Percentiles rank a stretch among this genome's conserved stretches.
phyloP scores from a whole-genome alignment of 1,140 invertebrate genomes.

The Ips nitidus region DNA sequence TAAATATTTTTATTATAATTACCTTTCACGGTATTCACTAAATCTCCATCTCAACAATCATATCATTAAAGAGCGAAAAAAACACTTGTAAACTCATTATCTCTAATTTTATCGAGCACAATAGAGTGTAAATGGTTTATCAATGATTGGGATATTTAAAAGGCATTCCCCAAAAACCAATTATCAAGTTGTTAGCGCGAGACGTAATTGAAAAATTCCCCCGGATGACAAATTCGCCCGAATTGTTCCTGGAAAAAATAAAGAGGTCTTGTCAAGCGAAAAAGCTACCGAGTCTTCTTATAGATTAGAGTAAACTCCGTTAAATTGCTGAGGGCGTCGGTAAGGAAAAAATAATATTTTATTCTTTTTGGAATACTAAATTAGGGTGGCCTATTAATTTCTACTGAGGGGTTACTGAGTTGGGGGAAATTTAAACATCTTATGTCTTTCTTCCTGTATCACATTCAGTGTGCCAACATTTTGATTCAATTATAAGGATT shows the following conservation, averaged over 20 bases:
- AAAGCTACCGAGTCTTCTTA: slow-evolving; percentile 38
- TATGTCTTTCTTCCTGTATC: not conserved
- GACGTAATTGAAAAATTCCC: slow-evolving; percentile 38
- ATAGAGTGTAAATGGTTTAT: slow-evolving; percentile 23
- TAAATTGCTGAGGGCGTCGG: slow-evolving; percentile 31
- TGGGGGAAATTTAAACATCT: slow-evolving; percentile 6
- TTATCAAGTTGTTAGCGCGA: slow-evolving; percentile 32
- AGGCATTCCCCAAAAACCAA: slow-evolving; percentile 32
- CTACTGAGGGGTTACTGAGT: slow-evolving; percentile 5
- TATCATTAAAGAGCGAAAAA: not conserved
- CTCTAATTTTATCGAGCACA: slow-evolving; percentile 24
- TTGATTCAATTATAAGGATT: too few relatives aligned
- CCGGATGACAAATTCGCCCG: slow-evolving; percentile 33
- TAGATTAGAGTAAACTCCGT: slow-evolving; percentile 38
- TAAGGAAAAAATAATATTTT: slow-evolving; percentile 35
- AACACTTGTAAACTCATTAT: slow-evolving; percentile 11
- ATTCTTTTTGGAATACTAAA: slow-evolving; percentile 29
- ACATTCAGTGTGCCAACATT: not conserved
- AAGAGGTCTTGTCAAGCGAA: slow-evolving; percentile 35
- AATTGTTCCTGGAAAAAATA: slow-evolving; percentile 37
- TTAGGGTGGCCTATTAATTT: slow-evolving; percentile 28
- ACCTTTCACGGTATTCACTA: not conserved
- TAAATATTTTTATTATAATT: too few relatives aligned
- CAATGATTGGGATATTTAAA: slow-evolving; percentile 30
- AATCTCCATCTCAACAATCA: not conserved